Conservation (phyloP, 1,140 invertebrate genomes). For the Hyles vespertilio region DNA sequence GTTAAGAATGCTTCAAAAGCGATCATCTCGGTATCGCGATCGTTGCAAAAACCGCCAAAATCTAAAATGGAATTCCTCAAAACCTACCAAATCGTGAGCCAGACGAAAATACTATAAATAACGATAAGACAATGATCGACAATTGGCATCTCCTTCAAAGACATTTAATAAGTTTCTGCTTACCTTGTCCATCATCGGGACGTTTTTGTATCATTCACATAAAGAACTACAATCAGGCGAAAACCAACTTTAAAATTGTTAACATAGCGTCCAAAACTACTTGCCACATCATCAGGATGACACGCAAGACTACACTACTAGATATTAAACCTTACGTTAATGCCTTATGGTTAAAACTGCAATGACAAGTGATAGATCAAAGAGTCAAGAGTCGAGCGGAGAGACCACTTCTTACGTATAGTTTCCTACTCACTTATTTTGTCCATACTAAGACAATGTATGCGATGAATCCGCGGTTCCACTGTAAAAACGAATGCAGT, state of each 20-base stretch:
- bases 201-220: slow-evolving; percentile 35
- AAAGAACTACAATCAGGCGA: slow-evolving; percentile 8
- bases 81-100: slow-evolving; percentile 8
- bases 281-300: not conserved
- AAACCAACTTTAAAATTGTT: slow-evolving; percentile 8
- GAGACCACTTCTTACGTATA: slow-evolving; percentile 49
- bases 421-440: slow-evolving; percentile 64
- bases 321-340: not conserved
- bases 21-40: too few relatives aligned
- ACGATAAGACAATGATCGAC: slow-evolving; percentile 40
- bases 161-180: slow-evolving; percentile 60
- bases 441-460: slow-evolving; percentile 66
- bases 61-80: slow-evolving; percentile 7
- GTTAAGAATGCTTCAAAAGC: slow-evolving; percentile 3
- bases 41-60: slow-evolving; percentile 14
- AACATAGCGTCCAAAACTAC: slow-evolving; percentile 7
- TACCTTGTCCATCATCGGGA: slow-evolving; percentile 56
- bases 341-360: slow-evolving; percentile 19
- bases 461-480: slow-evolving; percentile 53
- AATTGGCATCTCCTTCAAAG: slow-evolving; percentile 61
- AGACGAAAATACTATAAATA: slow-evolving; percentile 29
- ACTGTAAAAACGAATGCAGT: slow-evolving; percentile 40
- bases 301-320: not conserved
- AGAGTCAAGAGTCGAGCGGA: slow-evolving; percentile 31
- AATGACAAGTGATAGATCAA: slow-evolving; percentile 27